A percentile compares a stretch with the other conserved stretches of the same genome.
Evolutionary conservation across 2,888 invertebrate species (phyloP).

Genomic region (Habroteleia sp.): DNA sequence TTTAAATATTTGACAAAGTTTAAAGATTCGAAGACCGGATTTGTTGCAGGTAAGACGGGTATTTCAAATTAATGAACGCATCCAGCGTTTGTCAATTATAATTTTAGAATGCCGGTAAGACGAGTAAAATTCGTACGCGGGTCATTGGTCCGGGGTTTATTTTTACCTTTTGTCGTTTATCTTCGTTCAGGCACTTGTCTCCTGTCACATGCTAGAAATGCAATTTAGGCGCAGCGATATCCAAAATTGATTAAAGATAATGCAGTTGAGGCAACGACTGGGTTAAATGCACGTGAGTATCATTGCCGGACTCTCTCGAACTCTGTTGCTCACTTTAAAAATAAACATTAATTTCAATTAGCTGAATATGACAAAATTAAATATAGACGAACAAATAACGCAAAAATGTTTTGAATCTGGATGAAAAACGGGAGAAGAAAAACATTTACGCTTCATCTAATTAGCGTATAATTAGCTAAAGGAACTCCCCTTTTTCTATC

Average conservation of each 20-base stretch:
- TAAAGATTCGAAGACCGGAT: too few species aligned
- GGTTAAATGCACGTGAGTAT: conserved; percentile 36
- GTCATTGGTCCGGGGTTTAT: conserved; percentile 10
- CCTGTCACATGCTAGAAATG: conserved; percentile 54
- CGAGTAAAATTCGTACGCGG: neutral
- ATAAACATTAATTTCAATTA: conserved; percentile 39
- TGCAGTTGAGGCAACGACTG: conserved; percentile 36
- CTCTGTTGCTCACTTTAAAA: conserved; percentile 41
- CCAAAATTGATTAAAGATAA: conserved; percentile 48
- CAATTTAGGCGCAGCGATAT: conserved; percentile 53
- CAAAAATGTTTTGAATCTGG: conserved; percentile 12
- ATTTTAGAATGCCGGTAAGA: neutral
- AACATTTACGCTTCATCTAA: conserved; percentile 49
- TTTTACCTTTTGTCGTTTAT: conserved; percentile 44
- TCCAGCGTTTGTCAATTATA: too few species aligned
- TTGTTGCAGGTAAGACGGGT: too few species aligned
- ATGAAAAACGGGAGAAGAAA: conserved; percentile 21
- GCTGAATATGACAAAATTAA: too few species aligned
- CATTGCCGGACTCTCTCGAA: conserved; percentile 34
- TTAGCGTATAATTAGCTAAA: conserved; percentile 37
- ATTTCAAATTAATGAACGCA: too few species aligned
- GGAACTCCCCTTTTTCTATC: conserved; percentile 22
- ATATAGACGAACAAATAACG: neutral
- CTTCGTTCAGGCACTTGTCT: conserved; percentile 52
- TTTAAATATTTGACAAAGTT: too few species aligned